Percentiles rank a stretch among this genome's conserved stretches.
phyloP scores from a whole-genome alignment of 2,797 vertebrate species.

The Sitta carolinensis region DNA sequence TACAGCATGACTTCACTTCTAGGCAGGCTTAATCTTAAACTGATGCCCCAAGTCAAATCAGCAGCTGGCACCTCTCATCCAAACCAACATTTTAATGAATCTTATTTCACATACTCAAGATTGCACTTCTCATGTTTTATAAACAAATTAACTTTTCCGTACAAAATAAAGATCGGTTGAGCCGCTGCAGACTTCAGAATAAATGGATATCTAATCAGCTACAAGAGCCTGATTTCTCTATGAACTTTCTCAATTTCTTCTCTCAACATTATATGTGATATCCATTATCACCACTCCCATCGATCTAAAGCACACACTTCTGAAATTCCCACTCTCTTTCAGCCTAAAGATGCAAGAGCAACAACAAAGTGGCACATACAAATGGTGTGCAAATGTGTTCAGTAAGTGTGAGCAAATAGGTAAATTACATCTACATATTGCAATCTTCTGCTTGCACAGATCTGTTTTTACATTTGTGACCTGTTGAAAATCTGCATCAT shows the following conservation, averaged over 20 bases:
- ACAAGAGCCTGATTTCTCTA: background rate
- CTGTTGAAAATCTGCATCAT: background rate
- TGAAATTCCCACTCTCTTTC: background rate
- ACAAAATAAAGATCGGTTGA: constrained; percentile 30
- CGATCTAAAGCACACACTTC: background rate
- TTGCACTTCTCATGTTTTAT: constrained; percentile 45
- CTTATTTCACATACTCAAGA: constrained; percentile 39
- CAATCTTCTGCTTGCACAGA: background rate
- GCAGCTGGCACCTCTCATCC: constrained; percentile 47
- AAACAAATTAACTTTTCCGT: constrained; percentile 57
- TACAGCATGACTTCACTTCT: background rate
- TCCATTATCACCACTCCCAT: background rate
- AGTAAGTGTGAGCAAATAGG: background rate
- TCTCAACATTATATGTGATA: background rate
- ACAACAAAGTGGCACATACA: background rate
- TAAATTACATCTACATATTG: background rate
- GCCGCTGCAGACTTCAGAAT: background rate
- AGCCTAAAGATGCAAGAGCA: background rate
- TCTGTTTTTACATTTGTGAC: background rate
- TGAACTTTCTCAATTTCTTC: background rate
- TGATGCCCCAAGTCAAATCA: constrained; percentile 26
- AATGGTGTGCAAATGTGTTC: background rate
- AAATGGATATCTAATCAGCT: background rate
- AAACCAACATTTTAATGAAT: constrained; percentile 36
- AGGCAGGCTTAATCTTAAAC: background rate